Percentiles rank a stretch among this genome's conserved stretches.
These are phyloP conservation scores for mouse (Mus musculus) DNA, from an alignment of 2,113 vertebrate genomes.

Conservation along the genomic window GRCm39 chr13:104834001-104834500, in stretches of 20 bases:
- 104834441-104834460: conserved; percentile 57
- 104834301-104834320: conserved; percentile 57
- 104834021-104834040: conserved; percentile 56
- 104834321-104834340: conserved; percentile 71
- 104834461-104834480: conserved; percentile 64
- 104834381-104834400: conserved; percentile 59
- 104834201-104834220: conserved; percentile 75
- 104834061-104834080: conserved; percentile 38
- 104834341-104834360: conserved; percentile 70
- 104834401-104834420: conserved; percentile 65
- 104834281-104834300: conserved; percentile 74
- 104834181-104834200: conserved; percentile 75
- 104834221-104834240: conserved; percentile 76
- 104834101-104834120: conserved; percentile 64
- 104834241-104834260: conserved; percentile 80
- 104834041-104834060: background rate
- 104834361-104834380: conserved; percentile 69
- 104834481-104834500: conserved; percentile 55
- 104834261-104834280: conserved; percentile 72
- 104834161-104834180: conserved; percentile 64
- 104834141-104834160: conserved; percentile 18
- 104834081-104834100: conserved; percentile 4
- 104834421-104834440: conserved; percentile 70
- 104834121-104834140: conserved; percentile 74
- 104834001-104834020: background rate